Conservation (phyloP, 2,888 invertebrate species). For the Agelastica alni region DNA sequence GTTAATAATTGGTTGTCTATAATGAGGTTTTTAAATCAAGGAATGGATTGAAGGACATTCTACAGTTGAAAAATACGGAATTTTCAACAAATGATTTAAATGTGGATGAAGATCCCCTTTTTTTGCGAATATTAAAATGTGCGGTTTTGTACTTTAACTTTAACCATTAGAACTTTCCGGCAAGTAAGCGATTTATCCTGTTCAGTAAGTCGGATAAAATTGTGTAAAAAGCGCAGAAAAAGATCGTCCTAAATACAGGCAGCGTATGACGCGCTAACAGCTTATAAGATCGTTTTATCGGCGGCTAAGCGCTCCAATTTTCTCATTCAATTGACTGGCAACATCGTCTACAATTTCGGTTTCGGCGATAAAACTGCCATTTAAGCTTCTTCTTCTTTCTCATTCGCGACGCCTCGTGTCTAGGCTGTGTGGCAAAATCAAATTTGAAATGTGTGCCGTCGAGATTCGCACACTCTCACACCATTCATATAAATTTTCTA, state of each 20-base stretch:
- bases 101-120: too few relatives aligned
- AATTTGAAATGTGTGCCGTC: conserved; percentile 26
- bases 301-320: conserved; percentile 50
- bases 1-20: too few relatives aligned
- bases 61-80: too few relatives aligned
- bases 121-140: too few relatives aligned
- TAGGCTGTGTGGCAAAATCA: conserved; percentile 20
- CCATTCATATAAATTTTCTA: too few relatives aligned
- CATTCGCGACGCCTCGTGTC: background rate
- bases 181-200: conserved; percentile 27
- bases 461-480: background rate
- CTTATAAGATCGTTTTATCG: conserved; percentile 50
- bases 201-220: conserved; percentile 31
- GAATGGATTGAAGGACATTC: too few relatives aligned
- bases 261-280: conserved; percentile 46
- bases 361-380: conserved; percentile 47
- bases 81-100: too few relatives aligned
- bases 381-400: conserved; percentile 37
- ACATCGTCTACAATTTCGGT: conserved; percentile 48
- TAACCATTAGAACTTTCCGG: conserved; percentile 19
- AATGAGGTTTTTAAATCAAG: too few relatives aligned
- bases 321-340: conserved; percentile 51
- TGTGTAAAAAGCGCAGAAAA: conserved; percentile 26
- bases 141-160: conserved; percentile 14
- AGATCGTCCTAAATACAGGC: conserved; percentile 32